phyloP scores from a whole-genome alignment of 1,140 invertebrate species.

The Cylas formicarius region DNA sequence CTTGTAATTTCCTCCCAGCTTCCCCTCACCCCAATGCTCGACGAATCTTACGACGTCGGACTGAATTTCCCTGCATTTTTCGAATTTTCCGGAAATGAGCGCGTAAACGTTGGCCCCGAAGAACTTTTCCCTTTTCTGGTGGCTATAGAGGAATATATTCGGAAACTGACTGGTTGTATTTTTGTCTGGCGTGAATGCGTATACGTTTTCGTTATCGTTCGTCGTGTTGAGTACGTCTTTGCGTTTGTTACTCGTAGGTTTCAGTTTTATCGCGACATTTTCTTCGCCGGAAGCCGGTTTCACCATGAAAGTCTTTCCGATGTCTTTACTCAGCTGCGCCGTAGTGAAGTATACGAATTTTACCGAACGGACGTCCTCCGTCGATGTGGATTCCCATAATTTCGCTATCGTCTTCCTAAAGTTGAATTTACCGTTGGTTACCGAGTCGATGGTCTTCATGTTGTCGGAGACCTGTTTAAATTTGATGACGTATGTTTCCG shows the following conservation, averaged over 20 bases:
- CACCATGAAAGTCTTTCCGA: too few species aligned
- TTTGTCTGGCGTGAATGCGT: conserved; percentile 11
- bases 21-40: conserved; percentile 13
- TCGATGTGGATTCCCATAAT: not conserved
- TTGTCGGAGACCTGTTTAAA: conserved; percentile 15
- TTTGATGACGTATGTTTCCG: conserved; percentile 12
- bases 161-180: conserved; percentile 7
- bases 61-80: conserved; percentile 2
- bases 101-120: conserved; percentile 9
- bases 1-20: conserved; percentile 14
- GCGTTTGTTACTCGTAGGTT: conserved; percentile 1
- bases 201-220: conserved; percentile 16
- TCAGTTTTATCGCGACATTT: not conserved
- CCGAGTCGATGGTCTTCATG: conserved; percentile 8
- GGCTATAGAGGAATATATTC: conserved; percentile 12
- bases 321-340: not conserved
- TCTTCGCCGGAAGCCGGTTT: not conserved
- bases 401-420: conserved; percentile 6
- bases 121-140: conserved; percentile 10
- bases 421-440: conserved; percentile 11
- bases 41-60: conserved; percentile 11
- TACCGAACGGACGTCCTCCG: not conserved
- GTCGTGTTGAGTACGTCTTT: conserved; percentile 13
- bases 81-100: not conserved
- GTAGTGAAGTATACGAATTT: conserved; percentile 18